Evolutionary conservation across 92 coral and sea anemone genomes (phyloP), one percentile per base, ranked within the genome.

Genomic region (Epizoanthus scotinus): DNA sequence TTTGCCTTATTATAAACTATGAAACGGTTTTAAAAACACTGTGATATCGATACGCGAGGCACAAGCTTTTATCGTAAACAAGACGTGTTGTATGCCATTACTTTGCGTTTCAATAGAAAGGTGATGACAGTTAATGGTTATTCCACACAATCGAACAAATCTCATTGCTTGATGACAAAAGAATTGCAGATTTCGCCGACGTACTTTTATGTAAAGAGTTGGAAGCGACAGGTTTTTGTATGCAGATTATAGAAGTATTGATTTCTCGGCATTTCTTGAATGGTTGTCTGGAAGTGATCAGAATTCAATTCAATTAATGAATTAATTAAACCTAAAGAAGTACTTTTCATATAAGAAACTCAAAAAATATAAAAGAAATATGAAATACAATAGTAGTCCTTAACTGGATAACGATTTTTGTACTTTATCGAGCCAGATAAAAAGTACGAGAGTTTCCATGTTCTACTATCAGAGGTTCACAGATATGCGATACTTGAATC

Each of bases 11-110:
- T 31, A 34, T 5, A 34, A 3, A 5, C 6, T 6, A 34, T 34
- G 5, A 34, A 34, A 34, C 40, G 40, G 40, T 34, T 34, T 34
- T n/a, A n/a, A n/a, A n/a, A n/a, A n/a, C n/a, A n/a, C 40, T 34
- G 40, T 34, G 40, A 34, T 34, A 47, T 0, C 9, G 12, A 47
- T 47, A 47, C 52, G 52, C 52, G 14, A 20, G 36, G 21, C 80
- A 58, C 67, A 36, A 74, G 67, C 24, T 56, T 19, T 0, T 27
- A 19, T 31, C 22, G 79, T 56, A 73, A 73, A 73, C 79, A 73
- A 3, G 21, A 56, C 29, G 80, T 29, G 18, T 58, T 20, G 19
- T 21, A 36, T 75, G 59, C 25, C 69, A 75, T 55, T 38, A 42
- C 42, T 55, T 38, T 40, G 68, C 25, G 8, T 74, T 55, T 75